Percentiles rank a stretch among this genome's conserved stretches.
These are phyloP conservation scores for Acrocephalus arundinaceus DNA, from an alignment of 2,113 vertebrate genomes.

Conservation along the genomic window DNA sequence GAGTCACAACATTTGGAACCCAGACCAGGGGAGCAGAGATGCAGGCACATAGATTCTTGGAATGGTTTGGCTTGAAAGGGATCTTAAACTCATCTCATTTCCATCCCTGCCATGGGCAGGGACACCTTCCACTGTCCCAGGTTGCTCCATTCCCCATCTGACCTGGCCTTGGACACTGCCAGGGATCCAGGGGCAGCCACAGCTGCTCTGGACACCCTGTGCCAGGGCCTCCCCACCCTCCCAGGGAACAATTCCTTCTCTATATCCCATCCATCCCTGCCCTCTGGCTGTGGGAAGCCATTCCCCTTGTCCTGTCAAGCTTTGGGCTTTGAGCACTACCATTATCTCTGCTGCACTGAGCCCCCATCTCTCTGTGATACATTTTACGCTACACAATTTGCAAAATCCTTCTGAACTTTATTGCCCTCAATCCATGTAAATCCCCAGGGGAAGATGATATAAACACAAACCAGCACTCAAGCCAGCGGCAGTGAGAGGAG, in stretches of 20 bases:
- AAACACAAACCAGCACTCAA: neutral
- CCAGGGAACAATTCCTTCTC: neutral
- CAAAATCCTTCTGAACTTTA: neutral
- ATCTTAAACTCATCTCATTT: neutral
- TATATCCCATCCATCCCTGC: fast-evolving
- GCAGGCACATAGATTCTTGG: neutral
- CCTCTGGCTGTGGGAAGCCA: neutral
- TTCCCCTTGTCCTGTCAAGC: neutral
- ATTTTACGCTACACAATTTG: neutral
- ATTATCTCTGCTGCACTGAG: neutral
- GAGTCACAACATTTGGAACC: neutral
- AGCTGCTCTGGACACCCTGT: neutral
- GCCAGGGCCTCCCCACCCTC: neutral
- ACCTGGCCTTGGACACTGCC: fast-evolving
- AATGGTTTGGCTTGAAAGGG: neutral
- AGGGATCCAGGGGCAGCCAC: neutral
- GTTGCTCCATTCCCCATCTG: fast-evolving
- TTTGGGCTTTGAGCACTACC: neutral
- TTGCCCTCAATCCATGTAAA: neutral
- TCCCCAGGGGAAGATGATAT: fast-evolving
- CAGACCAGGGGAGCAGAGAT: too few relatives aligned
- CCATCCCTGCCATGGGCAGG: neutral
- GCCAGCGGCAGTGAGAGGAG: neutral
- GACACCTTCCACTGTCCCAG: fast-evolving
- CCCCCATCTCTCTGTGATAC: neutral